Conservation (phyloP, 2,113 vertebrate genomes). For the Athene noctua region DNA sequence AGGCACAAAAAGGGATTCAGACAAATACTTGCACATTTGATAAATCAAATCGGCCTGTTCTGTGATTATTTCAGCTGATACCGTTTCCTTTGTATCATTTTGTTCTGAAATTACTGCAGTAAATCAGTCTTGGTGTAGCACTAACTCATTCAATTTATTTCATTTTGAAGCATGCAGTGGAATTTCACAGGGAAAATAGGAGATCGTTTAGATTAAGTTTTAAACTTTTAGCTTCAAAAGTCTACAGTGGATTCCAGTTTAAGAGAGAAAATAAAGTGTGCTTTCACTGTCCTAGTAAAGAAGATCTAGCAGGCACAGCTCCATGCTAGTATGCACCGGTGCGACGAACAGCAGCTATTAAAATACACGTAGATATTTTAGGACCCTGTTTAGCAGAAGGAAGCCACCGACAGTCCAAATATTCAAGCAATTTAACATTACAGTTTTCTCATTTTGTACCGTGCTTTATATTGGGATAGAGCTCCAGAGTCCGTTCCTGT, state of each 20-base stretch:
- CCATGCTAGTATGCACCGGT: background rate
- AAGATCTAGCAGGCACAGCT: constrained; percentile 9
- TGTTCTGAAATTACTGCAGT: constrained; percentile 39
- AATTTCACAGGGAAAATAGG: constrained; percentile 12
- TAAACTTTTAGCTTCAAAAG: background rate
- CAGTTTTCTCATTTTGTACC: background rate
- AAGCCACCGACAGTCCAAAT: background rate
- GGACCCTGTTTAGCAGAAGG: background rate
- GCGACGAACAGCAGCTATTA: constrained; percentile 26
- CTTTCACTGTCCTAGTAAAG: background rate
- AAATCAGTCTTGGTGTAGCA: background rate
- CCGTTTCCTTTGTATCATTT: background rate
- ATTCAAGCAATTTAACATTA: background rate
- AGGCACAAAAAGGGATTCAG: background rate
- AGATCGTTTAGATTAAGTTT: background rate
- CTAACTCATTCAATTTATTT: background rate
- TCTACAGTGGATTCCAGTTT: background rate
- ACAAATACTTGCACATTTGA: background rate
- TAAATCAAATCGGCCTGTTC: background rate
- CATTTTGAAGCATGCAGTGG: background rate
- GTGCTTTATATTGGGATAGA: background rate
- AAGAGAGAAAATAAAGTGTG: background rate
- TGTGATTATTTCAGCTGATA: background rate
- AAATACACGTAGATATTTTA: background rate
- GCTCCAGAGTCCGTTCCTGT: background rate